Conservation (phyloP, 2,113 vertebrate genomes). For the Thinocorus orbignyianus region DNA sequence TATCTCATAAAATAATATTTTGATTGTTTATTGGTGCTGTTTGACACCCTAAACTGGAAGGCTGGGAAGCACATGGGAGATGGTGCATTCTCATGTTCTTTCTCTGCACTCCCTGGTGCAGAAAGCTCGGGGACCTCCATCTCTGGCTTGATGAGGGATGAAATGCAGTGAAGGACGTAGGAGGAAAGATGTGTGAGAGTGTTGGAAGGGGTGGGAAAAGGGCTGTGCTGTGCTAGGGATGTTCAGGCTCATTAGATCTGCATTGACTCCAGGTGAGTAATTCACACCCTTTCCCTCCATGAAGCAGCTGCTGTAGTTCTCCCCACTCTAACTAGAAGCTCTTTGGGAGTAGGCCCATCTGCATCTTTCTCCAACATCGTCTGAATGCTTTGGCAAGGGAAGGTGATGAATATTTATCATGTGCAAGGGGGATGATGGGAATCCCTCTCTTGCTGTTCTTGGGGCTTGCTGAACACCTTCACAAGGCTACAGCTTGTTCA, state of each 20-base stretch:
- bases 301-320: neutral
- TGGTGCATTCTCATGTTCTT: neutral
- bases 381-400: neutral
- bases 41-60: neutral
- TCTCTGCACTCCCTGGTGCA: neutral
- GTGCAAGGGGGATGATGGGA: too few species aligned
- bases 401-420: neutral
- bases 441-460: neutral
- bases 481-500: neutral
- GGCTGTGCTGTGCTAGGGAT: neutral
- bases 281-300: neutral
- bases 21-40: neutral
- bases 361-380: fast-evolving
- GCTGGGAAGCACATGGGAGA: neutral
- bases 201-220: neutral
- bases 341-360: neutral
- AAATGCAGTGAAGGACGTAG: neutral
- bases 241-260: neutral
- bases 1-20: neutral
- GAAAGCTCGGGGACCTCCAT: neutral
- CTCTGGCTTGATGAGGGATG: neutral
- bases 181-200: conserved; percentile 1
- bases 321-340: neutral
- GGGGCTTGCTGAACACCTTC: neutral
- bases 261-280: conserved; percentile 12